phyloP scores from a whole-genome alignment of 2,888 invertebrate species.

The Caenorhabditis virilis region DNA sequence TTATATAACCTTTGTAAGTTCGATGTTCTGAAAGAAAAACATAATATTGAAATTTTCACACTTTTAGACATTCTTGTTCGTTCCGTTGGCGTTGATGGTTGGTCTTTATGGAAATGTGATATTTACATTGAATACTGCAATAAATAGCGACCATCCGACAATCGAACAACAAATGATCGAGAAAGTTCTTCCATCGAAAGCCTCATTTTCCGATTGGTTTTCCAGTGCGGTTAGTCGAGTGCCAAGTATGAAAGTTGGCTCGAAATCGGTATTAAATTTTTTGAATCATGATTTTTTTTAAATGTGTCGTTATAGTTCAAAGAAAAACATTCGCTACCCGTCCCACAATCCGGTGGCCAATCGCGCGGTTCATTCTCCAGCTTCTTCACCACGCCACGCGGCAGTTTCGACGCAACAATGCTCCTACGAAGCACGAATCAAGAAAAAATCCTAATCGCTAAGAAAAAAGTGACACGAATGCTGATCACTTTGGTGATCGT shows the following conservation, averaged over 20 bases:
- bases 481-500: slow-evolving; percentile 84
- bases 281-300: background rate
- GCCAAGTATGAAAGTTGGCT: slow-evolving; percentile 28
- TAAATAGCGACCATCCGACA: slow-evolving; percentile 47
- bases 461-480: slow-evolving; percentile 78
- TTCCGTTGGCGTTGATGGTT: slow-evolving; percentile 79
- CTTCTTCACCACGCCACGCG: slow-evolving; percentile 42
- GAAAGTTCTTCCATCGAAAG: slow-evolving; percentile 30
- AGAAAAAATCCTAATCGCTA: slow-evolving; percentile 80
- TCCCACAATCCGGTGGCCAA: slow-evolving; percentile 19
- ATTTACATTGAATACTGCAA: slow-evolving; percentile 51
- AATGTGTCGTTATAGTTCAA: slow-evolving; percentile 11
- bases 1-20: slow-evolving; percentile 74
- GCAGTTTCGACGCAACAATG: slow-evolving; percentile 40
- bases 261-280: slow-evolving; percentile 5
- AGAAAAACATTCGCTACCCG: slow-evolving; percentile 39
- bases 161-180: slow-evolving; percentile 40
- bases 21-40: background rate
- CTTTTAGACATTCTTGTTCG: slow-evolving; percentile 73
- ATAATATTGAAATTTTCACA: background rate
- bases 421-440: slow-evolving; percentile 45
- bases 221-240: slow-evolving; percentile 36
- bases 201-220: slow-evolving; percentile 48
- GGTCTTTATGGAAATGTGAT: slow-evolving; percentile 62
- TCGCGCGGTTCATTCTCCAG: slow-evolving; percentile 32